Percentiles rank a stretch among this genome's conserved stretches.
These are phyloP conservation scores for Phocoena sinus DNA, from an alignment of 2,113 vertebrate genomes.

Conservation along the genomic window DNA sequence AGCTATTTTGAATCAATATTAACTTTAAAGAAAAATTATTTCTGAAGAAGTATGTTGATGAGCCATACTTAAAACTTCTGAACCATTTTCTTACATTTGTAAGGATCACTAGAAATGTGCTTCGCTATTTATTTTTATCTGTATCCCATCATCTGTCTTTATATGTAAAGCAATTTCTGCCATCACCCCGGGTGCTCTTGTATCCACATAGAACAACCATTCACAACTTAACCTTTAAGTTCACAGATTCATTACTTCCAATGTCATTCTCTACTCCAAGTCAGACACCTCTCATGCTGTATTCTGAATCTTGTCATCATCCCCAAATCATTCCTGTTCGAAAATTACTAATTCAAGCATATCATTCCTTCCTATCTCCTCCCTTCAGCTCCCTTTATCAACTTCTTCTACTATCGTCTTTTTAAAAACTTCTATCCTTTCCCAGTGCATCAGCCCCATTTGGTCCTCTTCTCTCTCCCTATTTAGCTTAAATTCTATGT, in stretches of 20 bases:
- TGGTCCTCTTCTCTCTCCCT: background rate
- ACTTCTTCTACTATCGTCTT: background rate
- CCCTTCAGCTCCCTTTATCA: background rate
- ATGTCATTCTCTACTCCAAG: background rate
- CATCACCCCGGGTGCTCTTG: background rate
- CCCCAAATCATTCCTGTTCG: background rate
- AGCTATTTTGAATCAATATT: background rate
- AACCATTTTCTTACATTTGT: background rate
- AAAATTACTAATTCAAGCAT: background rate
- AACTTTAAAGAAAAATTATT: background rate
- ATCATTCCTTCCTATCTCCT: background rate
- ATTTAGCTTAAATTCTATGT: background rate
- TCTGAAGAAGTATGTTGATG: background rate
- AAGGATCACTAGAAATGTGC: background rate
- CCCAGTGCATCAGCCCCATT: rapidly evolving
- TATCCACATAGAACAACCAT: background rate
- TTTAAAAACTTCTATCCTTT: background rate
- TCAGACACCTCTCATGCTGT: background rate
- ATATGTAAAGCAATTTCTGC: background rate
- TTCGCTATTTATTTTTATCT: background rate
- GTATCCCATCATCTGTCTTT: background rate
- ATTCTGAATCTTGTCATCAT: background rate
- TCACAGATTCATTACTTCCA: background rate
- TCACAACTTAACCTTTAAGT: background rate
- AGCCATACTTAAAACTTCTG: background rate